Evolutionary conservation across 2,113 vertebrate species (phyloP), one percentile per base, ranked within the genome.

Genomic region (Mastomys natalensis): DNA sequence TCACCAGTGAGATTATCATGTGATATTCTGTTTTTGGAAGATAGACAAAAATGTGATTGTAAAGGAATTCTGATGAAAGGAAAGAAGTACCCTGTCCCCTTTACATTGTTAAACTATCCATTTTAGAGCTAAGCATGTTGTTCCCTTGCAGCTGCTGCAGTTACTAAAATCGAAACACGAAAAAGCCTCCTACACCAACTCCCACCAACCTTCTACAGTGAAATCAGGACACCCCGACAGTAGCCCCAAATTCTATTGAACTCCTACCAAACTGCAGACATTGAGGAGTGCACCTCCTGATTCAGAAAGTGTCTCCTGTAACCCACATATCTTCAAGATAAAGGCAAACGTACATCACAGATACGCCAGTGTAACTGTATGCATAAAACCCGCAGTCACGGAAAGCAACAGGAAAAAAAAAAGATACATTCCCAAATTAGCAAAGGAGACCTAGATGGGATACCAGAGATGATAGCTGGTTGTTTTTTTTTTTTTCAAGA

Each of bases 111-210:
- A 93, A 93, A 77, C 85, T 68, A 55, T 93, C 48, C 91, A 93
- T 81, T 86, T 92, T 86, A 45, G 97, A 92, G 55, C 17, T 24
- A 96, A 92, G 77, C 45, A 17, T 34, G 48, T 21, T 74, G 29
- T 70, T 95, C 64, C 76, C 60, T 94, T 88, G 80, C 73, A 68
- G 86, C 95, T 88, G 86, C 81, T 96, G 70, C 73, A 82, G 88
- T 62, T 87, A 95, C 95, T 98, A 89, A 97, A 97, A 98, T 17
- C 55, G 96, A 97, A 97, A 97, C 97, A 92, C 89, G 90, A 97
- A 95, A 96, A 94, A 77, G 84, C 80, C 93, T 97, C 97, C 93
- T 70, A 96, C 96, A 78, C 66, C 31, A 45, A 95, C 96, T 96
- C 97, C 93, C 90, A 97, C 76, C 84, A 78, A 58, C 37, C 34